Conservation (phyloP, 1,140 invertebrate genomes). For the Lanistes nyassanus region DNA sequence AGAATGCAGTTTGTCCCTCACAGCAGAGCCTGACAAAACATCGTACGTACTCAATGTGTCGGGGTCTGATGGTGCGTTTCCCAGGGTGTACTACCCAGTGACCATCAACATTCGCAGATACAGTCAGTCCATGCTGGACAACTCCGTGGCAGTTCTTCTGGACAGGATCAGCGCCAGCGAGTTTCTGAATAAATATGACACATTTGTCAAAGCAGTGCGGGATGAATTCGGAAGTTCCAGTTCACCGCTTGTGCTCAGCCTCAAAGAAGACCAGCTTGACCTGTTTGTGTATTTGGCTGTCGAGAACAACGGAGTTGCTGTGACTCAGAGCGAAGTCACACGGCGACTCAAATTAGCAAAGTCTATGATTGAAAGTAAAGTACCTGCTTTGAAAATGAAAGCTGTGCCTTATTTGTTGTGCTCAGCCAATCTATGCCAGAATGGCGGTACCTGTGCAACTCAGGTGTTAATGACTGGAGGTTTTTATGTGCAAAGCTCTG, state of each 20-base stretch:
- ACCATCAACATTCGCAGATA: conserved; percentile 84
- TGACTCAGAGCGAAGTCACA: neutral
- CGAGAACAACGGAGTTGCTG: conserved; percentile 2
- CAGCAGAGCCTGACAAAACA: conserved; percentile 47
- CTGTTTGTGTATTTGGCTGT: conserved; percentile 34
- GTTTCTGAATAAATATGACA: conserved; percentile 82
- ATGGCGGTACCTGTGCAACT: conserved; percentile 73
- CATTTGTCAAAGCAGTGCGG: conserved; percentile 72
- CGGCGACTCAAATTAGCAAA: conserved; percentile 1
- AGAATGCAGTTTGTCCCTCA: conserved; percentile 80
- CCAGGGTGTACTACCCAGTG: conserved; percentile 84
- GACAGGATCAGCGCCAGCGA: conserved; percentile 77
- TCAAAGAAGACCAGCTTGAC: conserved; percentile 22
- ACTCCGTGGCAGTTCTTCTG: conserved; percentile 82
- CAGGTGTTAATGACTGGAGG: conserved; percentile 67
- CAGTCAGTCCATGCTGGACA: conserved; percentile 82
- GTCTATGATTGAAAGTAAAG: conserved; percentile 30
- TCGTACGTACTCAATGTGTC: conserved; percentile 78
- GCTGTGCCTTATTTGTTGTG: conserved; percentile 23
- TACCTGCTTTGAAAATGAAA: conserved; percentile 36
- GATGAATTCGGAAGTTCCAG: conserved; percentile 24
- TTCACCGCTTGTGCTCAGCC: conserved; percentile 31
- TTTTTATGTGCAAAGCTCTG: conserved; percentile 78
- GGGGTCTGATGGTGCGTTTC: conserved; percentile 89
- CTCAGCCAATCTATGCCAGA: conserved; percentile 40